Evolutionary conservation across 2,888 invertebrate genomes (phyloP), one percentile per base, ranked within the genome.

Genomic region (Nematopogon swammerdamellus): DNA sequence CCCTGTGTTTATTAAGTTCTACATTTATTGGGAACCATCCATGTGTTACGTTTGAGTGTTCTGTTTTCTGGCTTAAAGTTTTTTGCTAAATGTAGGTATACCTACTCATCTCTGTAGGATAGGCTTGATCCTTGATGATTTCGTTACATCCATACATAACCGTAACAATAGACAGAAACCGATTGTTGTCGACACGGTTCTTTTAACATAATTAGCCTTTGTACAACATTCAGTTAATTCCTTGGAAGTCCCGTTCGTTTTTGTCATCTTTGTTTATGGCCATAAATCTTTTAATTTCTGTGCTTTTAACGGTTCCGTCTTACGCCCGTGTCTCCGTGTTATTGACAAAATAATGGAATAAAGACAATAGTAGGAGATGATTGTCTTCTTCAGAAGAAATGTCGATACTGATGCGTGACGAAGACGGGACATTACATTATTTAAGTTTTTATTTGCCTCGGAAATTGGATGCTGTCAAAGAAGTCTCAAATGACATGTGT

Each of bases 271-370:
- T 19, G 45, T 45, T 49, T 43, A 19, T 25, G 20, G 43, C 52
- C 62, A 65, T 72, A 71, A 71, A 72, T 71, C 67, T 67, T 59
- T 57, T 59, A 65, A 64, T 69, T 66, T 36, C 45, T 42, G 63
- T 65, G 64, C 63, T 68, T 63, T 64, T 65, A 65, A 65, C 67
- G 62, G 70, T 68, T 61, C 58, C 58, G n/a, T n/a, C 62, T 58
- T 64, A 56, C 60, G 55, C 56, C 57, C 56, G 63, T 36, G 14
- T 36, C 36, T 36, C 11, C 36, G n/a, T 36, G 8, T 3, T 36
- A 66, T 67, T 70, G 65, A 66, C 67, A 66, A 66, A 69, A 69
- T 70, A 72, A 70, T 68, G 64, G 60, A 59, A 57, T 36, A 36
- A 57, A 66, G 61, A 72, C 70, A 70, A 69, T 65, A 59, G 57